Base-by-base conservation (phyloP, 2,888 invertebrate genomes). In the Pharmacophagus antenor region DNA sequence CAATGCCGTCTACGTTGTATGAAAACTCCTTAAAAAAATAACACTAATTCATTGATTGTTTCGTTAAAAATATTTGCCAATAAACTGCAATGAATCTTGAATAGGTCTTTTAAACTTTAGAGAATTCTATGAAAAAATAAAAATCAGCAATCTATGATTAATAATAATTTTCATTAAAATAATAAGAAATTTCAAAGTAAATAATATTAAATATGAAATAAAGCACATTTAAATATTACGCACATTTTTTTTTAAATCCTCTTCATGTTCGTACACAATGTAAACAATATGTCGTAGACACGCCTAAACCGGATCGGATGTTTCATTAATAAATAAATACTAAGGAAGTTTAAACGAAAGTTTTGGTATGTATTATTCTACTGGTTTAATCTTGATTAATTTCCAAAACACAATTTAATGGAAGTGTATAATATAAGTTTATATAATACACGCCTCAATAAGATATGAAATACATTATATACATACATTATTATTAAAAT, bases 1-100 rank as follows among this genome's bases (percentile, higher is more conserved):
- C 72, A 69, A 73, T 47, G 31, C 22, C 37, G 17, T 48, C 17
- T 27, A 54, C 46, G 27, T 44, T 20, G 46, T 27, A 46, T 25
- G 15, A 44, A 18, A 44, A 18, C 4, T 18, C 42, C 18, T 44
- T 44, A 37, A 37, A 15, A n/a, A 37, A 37, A 37, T 37, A n/a
- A 5, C 37, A 37, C n/a, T n/a, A 37, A n/a, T n/a, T 15, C 37
- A 4, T 15, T 6, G 37, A 1, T 37, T 37, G n/a, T 37, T 37
- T 37, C 15, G n/a, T 15, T 37, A 37, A 37, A n/a, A 8, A n/a
- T 15, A 5, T 15, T n/a, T 37, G 31, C n/a, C 2, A 12, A 4
- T n/a, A n/a, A n/a, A n/a, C n/a, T n/a, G n/a, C n/a, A n/a, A n/a
- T n/a, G n/a, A n/a, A n/a, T n/a, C n/a, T n/a, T n/a, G n/a, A n/a